phyloP scores from a whole-genome alignment of 2,797 vertebrate species.

The Pantherophis alleghaniensis region DNA sequence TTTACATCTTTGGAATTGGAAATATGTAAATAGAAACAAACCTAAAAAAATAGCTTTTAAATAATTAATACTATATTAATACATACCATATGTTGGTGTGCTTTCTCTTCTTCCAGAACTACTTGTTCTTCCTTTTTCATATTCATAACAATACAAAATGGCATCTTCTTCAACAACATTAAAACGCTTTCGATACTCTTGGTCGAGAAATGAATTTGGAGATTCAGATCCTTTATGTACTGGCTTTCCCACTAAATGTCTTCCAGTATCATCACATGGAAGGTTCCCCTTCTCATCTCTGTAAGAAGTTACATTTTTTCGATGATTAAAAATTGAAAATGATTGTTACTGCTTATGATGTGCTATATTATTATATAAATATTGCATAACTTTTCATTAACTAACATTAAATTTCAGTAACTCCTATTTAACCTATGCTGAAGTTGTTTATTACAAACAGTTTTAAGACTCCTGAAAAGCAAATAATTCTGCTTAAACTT shows the following conservation, averaged over 20 bases:
- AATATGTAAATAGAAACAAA: slow-evolving; percentile 26
- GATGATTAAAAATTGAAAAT: not conserved
- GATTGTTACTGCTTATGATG: not conserved
- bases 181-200: slow-evolving; percentile 89
- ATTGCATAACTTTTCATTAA: not conserved
- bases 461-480: not conserved
- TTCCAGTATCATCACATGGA: slow-evolving; percentile 84
- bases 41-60: slow-evolving; percentile 31
- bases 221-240: slow-evolving; percentile 93
- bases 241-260: slow-evolving; percentile 82
- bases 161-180: slow-evolving; percentile 93
- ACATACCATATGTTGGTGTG: slow-evolving; percentile 91
- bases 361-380: not conserved
- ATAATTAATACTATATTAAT: slow-evolving; percentile 26
- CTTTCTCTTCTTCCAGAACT: slow-evolving; percentile 89
- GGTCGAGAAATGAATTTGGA: slow-evolving; percentile 97
- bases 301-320: slow-evolving; percentile 16
- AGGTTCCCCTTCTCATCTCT: slow-evolving; percentile 92
- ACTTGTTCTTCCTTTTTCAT: slow-evolving; percentile 90
- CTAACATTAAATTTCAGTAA: slow-evolving; percentile 6
- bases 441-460: not conserved
- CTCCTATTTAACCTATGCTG: not conserved
- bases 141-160: slow-evolving; percentile 95
- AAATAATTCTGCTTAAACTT: not conserved
- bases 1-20: slow-evolving; percentile 29